A percentile compares a stretch with the other conserved stretches of the same genome.
phyloP scores from a whole-genome alignment of 2,888 invertebrate species.

The Pheosia gnoma region DNA sequence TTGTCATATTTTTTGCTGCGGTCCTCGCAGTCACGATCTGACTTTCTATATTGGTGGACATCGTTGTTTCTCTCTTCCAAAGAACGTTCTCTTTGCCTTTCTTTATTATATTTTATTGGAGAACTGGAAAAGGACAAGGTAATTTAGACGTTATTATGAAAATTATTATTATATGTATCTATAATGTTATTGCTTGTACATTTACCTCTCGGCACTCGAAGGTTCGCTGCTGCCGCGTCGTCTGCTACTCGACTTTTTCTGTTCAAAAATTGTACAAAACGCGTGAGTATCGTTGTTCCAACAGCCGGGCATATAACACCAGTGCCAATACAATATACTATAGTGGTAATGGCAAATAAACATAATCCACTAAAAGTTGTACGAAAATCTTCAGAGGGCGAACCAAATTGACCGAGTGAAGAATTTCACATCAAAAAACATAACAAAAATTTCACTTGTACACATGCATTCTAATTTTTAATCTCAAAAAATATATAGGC shows the following conservation, averaged over 20 bases:
- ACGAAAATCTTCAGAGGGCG: conserved; percentile 58
- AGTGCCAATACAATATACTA: conserved; percentile 83
- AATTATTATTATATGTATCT: not conserved
- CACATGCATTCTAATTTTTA: conserved; percentile 74
- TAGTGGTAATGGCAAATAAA: conserved; percentile 80
- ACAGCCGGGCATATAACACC: conserved; percentile 64
- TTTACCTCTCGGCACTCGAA: conserved; percentile 71
- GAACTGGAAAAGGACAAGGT: conserved; percentile 59
- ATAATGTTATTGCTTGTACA: not conserved
- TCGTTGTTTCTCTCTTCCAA: conserved; percentile 63
- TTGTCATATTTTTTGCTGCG: conserved; percentile 68
- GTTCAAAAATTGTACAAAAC: conserved; percentile 62
- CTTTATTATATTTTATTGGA: conserved; percentile 65
- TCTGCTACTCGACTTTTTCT: conserved; percentile 77
- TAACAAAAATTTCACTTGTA: conserved; percentile 62
- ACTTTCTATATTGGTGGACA: conserved; percentile 61
- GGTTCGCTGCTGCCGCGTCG: conserved; percentile 70
- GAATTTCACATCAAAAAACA: conserved; percentile 51
- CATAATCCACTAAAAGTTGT: conserved; percentile 57
- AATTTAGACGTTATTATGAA: conserved; percentile 3
- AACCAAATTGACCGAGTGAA: conserved; percentile 41
- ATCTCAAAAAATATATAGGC: conserved; percentile 60
- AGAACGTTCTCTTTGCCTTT: conserved; percentile 62
- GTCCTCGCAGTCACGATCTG: conserved; percentile 74
- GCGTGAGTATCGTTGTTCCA: conserved; percentile 47